A percentile compares a stretch with the other conserved stretches of the same genome.
These are phyloP conservation scores for Ctena decussata DNA, from an alignment of 2,888 invertebrate genomes.

Conservation along the genomic window DNA sequence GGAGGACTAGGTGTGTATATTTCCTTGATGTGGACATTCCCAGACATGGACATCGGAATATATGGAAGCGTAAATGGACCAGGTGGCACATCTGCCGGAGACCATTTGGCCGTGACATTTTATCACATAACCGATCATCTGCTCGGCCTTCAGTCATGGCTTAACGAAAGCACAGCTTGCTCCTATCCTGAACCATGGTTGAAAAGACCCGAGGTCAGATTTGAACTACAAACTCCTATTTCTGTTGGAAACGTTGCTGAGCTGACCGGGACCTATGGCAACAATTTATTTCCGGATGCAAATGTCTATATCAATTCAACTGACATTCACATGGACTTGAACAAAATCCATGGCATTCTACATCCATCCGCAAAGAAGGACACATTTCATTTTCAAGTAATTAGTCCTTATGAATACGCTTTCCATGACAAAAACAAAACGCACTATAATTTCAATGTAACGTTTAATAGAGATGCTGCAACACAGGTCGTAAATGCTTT, in stretches of 20 bases:
- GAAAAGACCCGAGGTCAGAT: not conserved
- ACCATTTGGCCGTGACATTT: conserved; percentile 11
- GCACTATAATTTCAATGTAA: not conserved
- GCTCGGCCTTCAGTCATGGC: conserved; percentile 65
- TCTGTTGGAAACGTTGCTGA: not conserved
- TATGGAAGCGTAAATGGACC: conserved; percentile 51
- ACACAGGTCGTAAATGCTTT: not conserved
- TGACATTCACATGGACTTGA: not conserved
- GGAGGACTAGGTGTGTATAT: conserved; percentile 50
- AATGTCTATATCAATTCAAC: not conserved
- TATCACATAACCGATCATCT: conserved; percentile 65
- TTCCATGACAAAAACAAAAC: not conserved
- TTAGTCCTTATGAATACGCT: conserved; percentile 38
- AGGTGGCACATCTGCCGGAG: not conserved
- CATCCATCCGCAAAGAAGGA: conserved; percentile 40
- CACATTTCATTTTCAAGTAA: conserved; percentile 44
- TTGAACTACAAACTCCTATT: not conserved
- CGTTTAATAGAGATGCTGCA: not conserved
- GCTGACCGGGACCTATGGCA: conserved; percentile 41
- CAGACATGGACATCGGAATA: conserved; percentile 40
- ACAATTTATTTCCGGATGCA: conserved; percentile 16
- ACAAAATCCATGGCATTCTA: conserved; percentile 25
- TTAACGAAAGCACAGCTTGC: conserved; percentile 68
- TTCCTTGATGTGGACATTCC: conserved; percentile 33
- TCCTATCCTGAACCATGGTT: conserved; percentile 64